Evolutionary conservation across 2,888 invertebrate species (phyloP).

Genomic region (Hedya salicella): DNA sequence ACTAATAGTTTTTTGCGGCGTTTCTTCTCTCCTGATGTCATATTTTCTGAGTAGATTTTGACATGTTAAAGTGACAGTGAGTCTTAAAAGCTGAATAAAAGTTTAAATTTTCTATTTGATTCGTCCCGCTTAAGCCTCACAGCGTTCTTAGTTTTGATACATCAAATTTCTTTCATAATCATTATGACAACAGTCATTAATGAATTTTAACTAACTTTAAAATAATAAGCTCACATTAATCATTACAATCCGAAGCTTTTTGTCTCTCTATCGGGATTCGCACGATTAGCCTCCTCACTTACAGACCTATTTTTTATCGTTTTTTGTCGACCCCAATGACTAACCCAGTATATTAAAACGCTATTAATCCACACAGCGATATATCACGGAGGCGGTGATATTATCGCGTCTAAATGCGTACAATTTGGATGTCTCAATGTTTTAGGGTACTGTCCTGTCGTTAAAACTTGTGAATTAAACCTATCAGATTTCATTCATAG

Average conservation of each 20-base stretch:
- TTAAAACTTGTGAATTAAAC: too few species aligned
- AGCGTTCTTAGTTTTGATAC: too few species aligned
- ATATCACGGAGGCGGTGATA: conserved; percentile 80
- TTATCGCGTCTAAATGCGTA: conserved; percentile 77
- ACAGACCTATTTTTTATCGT: conserved; percentile 30
- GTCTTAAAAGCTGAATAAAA: too few species aligned
- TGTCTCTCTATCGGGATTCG: conserved; percentile 33
- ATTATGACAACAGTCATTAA: too few species aligned
- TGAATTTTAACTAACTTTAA: too few species aligned
- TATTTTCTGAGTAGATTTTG: too few species aligned
- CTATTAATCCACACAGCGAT: conserved; percentile 79
- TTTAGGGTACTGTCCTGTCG: conserved; percentile 51
- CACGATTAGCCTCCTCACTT: conserved; percentile 36
- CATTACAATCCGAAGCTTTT: conserved; percentile 12
- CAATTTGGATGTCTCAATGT: conserved; percentile 75
- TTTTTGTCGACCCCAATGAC: conserved; percentile 58
- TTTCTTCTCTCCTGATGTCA: too few species aligned
- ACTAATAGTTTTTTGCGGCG: too few species aligned
- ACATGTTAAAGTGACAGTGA: too few species aligned
- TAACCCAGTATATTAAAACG: conserved; percentile 80
- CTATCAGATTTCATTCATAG: conserved; percentile 34
- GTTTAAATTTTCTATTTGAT: too few species aligned
- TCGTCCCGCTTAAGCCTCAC: too few species aligned
- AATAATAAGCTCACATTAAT: background rate
- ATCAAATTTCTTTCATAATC: too few species aligned